Evolutionary conservation across 1,140 invertebrate genomes (phyloP), one percentile per base, ranked within the genome.

Genomic region (Alviniconcha marisindica): DNA sequence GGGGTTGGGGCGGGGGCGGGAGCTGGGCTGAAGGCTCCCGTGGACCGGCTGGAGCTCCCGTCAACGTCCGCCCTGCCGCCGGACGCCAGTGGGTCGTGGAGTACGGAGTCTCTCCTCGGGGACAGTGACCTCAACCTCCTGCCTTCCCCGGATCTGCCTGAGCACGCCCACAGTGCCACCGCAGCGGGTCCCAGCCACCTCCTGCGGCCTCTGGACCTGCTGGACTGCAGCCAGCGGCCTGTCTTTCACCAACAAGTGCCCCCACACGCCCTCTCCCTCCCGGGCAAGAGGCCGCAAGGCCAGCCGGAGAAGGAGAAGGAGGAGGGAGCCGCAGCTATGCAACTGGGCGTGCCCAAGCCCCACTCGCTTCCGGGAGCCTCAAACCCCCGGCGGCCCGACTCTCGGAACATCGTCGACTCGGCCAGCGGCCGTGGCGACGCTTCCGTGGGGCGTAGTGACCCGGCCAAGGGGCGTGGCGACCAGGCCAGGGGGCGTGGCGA

Each of bases 21-120:
- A n/a, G 42, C 40, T 14, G 42, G 24, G 40, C 3, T 12, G 7
- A 28, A 76, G 73, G 73, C 33, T 40, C 42, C 73, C 18, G 69
- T 71, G 73, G 73, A 76, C 3, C 48, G 14, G 73, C 73, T 76
- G 73, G 73, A 76, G 15, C 73, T 76, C 21, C 73, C 73, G 1
- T 76, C 73, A 14, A 71, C 69, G 2, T 76, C 44, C 5, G 18
- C 24, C 2, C 44, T 31, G 28, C 3, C 42, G n/a, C 40, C 28
- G 42, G 5, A 5, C 44, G 60, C 7, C 60, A 24, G 24, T 83
- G 78, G 80, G 87, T 42, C 87, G 83, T 60, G 84, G 85, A 80
- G 78, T 48, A 66, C 78, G 21, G 78, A 80, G 38, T 80, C 78
- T 4, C 40, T 80, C 21, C n/a, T 80, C 18, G 78, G 56, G 33